Evolutionary conservation across 2,113 vertebrate species (phyloP), one percentile per base, ranked within the genome.

Genomic region (Paradoxurus hermaphroditus): DNA sequence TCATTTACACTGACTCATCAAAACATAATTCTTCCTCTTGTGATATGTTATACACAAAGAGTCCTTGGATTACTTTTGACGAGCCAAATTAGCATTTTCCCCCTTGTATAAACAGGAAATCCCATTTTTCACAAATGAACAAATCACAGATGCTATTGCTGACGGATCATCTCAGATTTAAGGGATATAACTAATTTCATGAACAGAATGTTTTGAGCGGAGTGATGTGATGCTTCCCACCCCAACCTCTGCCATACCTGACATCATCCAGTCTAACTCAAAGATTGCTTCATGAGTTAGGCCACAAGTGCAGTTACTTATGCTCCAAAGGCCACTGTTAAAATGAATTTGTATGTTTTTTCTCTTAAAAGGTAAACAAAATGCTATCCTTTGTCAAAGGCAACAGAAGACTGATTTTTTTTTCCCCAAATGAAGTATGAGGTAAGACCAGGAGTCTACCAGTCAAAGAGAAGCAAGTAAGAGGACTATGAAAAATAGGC

Each of bases 1-100:
- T 94, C 81, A 97, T 90, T 97, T 95, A 92, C n/a, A 94, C 31
- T 94, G 70, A 70, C 65, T 97, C 59, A 88, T 88, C 39, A 92
- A 93, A 96, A 83, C 53, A 0, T 59, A 92, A 34, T 70, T 63
- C 46, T 87, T 96, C 67, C 68, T 96, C 72, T 63, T 92, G 6
- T 88, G 39, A 53, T 23, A 92, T 11, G 56, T 97, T 81, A 91
- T 79, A 93, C 15, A 86, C 53, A 94, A 82, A 93, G 21, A 91
- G 4, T 73, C 41, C 31, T 85, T 87, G 59, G 16, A 91, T 87
- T 92, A 92, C 44, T 67, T 67, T 56, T 95, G 83, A 96, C 53
- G 36, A 97, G 63, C 31, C 49, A 95, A 88, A 49, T 92, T 44
- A 96, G 27, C 31, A 94, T 93, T 77, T 84, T 88, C 39, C 8